Percentiles rank a stretch among this genome's conserved stretches.
phyloP scores from a whole-genome alignment of 2,888 invertebrate species.

The Malthinus seriepunctatus region DNA sequence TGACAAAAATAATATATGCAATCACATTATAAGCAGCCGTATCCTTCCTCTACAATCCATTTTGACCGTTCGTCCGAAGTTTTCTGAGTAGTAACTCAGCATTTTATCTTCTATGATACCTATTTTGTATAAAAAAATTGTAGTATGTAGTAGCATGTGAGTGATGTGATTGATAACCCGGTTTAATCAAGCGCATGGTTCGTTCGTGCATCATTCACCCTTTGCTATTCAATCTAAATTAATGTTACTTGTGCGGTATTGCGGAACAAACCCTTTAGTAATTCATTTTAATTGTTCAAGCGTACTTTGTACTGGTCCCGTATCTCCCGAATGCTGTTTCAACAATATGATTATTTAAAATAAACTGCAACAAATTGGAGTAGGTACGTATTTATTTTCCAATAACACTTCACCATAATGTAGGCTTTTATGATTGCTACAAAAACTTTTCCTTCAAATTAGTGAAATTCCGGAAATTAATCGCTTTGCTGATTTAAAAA shows the following conservation, averaged over 20 bases:
- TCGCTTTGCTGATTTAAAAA: too few species aligned
- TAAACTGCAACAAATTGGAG: slow-evolving; percentile 3
- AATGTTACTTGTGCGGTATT: slow-evolving; percentile 47
- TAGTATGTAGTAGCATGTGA: slow-evolving; percentile 35
- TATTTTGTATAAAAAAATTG: slow-evolving; percentile 22
- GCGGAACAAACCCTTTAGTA: slow-evolving; percentile 48
- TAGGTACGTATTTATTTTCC: background rate
- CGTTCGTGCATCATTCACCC: slow-evolving; percentile 30
- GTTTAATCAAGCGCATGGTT: slow-evolving; percentile 38
- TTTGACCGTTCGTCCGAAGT: too few species aligned
- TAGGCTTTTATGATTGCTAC: too few species aligned
- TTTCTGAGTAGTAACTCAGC: too few species aligned
- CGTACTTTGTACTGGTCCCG: slow-evolving; percentile 39
- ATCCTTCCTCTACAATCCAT: too few species aligned
- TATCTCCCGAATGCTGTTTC: slow-evolving; percentile 33
- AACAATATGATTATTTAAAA: slow-evolving; percentile 35
- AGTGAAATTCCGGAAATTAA: too few species aligned
- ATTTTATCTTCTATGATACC: too few species aligned
- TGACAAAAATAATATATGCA: too few species aligned
- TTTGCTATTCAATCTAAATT: slow-evolving; percentile 49
- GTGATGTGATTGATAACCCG: slow-evolving; percentile 42
- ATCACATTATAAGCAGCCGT: too few species aligned
- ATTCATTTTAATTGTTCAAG: slow-evolving; percentile 49
- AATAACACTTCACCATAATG: too few species aligned
- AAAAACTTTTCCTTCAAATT: too few species aligned